Evolutionary conservation across 2,888 invertebrate species (phyloP).

Genomic region (Nudaria mundana): DNA sequence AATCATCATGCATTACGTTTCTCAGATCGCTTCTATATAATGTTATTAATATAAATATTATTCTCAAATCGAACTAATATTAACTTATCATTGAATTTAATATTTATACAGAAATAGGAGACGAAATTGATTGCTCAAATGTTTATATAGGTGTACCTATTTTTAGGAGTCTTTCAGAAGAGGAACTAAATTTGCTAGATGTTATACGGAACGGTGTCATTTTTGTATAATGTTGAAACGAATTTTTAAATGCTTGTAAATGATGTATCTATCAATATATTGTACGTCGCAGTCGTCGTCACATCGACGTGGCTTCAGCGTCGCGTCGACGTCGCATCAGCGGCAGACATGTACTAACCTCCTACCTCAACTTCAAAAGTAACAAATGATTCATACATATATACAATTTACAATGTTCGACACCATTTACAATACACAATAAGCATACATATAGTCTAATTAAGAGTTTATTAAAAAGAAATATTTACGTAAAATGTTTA

Average conservation of each 20-base stretch:
- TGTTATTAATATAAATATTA: conserved; percentile 55
- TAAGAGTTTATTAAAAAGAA: conserved; percentile 77
- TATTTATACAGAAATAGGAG: conserved; percentile 78
- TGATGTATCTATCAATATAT: conserved; percentile 41
- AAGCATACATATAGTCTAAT: conserved; percentile 70
- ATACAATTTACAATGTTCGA: conserved; percentile 62
- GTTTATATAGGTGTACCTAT: conserved; percentile 78
- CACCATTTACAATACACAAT: conserved; percentile 69
- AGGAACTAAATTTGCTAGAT: conserved; percentile 76
- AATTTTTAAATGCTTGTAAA: conserved; percentile 74
- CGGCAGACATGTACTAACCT: conserved; percentile 70
- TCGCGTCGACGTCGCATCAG: conserved; percentile 20
- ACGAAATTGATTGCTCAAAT: conserved; percentile 80
- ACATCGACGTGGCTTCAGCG: conserved; percentile 25
- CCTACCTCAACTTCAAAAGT: conserved; percentile 77
- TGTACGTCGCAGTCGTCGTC: conserved; percentile 41
- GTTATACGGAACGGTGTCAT: conserved; percentile 67
- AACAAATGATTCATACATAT: conserved; percentile 61
- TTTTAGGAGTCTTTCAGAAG: conserved; percentile 76
- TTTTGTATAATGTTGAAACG: conserved; percentile 77
- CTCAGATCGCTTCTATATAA: conserved; percentile 68
- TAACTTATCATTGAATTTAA: conserved; percentile 73
- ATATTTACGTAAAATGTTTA: conserved; percentile 71
- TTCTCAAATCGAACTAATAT: conserved; percentile 65
- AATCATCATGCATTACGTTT: conserved; percentile 74